phyloP scores from a whole-genome alignment of 2,797 vertebrate genomes.

The Sebastiscus tertius region DNA sequence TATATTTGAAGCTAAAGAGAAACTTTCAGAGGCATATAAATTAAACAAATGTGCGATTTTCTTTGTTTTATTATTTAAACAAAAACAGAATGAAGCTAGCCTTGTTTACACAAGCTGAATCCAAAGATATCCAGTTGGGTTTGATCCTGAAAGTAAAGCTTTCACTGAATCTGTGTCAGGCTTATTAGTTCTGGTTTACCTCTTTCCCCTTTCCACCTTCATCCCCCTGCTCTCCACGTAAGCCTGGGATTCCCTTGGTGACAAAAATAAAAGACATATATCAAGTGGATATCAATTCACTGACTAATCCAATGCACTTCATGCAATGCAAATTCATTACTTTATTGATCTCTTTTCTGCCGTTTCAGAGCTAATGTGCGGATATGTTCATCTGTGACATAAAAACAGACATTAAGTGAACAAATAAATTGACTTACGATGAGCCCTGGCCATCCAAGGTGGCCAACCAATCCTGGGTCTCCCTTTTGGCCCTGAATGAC shows the following conservation, averaged over 20 bases:
- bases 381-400: background rate
- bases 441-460: conserved; percentile 83
- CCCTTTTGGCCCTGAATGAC: conserved; percentile 83
- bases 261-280: conserved; percentile 22
- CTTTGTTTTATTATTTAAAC: background rate
- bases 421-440: conserved; percentile 80
- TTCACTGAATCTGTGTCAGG: background rate
- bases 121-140: background rate
- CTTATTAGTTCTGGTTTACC: conserved; percentile 69
- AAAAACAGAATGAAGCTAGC: background rate
- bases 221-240: conserved; percentile 81
- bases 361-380: background rate
- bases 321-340: background rate
- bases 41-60: background rate
- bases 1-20: background rate
- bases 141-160: background rate
- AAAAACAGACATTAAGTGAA: background rate
- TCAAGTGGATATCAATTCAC: background rate
- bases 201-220: conserved; percentile 82
- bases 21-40: background rate
- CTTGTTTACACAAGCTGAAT: background rate
- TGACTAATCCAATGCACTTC: background rate
- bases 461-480: conserved; percentile 77
- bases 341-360: background rate
- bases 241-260: conserved; percentile 84